phyloP scores from a whole-genome alignment of 1,140 invertebrate species.

The Zophobas atratus region DNA sequence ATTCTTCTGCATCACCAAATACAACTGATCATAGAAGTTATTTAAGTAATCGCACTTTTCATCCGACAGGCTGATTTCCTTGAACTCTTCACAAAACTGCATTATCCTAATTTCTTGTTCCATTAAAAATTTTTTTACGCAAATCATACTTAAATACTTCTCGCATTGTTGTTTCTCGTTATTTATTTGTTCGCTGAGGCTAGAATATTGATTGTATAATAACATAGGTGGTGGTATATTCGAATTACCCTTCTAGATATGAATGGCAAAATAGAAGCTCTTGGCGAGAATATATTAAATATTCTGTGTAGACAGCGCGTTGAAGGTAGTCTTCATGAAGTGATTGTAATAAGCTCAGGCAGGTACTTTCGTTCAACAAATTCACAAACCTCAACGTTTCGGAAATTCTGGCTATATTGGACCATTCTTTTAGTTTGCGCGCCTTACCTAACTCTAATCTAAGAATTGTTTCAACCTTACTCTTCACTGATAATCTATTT shows the following conservation, averaged over 20 bases:
- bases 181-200: conserved; percentile 76
- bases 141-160: conserved; percentile 84
- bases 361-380: conserved; percentile 81
- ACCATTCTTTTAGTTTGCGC: conserved; percentile 87
- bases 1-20: conserved; percentile 78
- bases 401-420: conserved; percentile 84
- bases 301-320: conserved; percentile 87
- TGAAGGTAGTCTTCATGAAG: conserved; percentile 86
- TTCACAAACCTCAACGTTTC: conserved; percentile 88
- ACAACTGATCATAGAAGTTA: conserved; percentile 76
- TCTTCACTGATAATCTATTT: conserved; percentile 67
- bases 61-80: conserved; percentile 81
- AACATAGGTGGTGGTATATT: not conserved
- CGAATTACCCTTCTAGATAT: conserved; percentile 79
- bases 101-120: conserved; percentile 77
- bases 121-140: conserved; percentile 86
- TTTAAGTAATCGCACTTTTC: conserved; percentile 85
- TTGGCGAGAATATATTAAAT: conserved; percentile 88
- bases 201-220: conserved; percentile 61
- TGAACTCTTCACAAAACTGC: conserved; percentile 85
- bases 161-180: conserved; percentile 83
- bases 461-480: conserved; percentile 81
- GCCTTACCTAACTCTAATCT: conserved; percentile 90
- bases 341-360: conserved; percentile 83
- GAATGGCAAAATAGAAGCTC: conserved; percentile 85